Percentiles rank a stretch among this genome's conserved stretches.
phyloP scores from a whole-genome alignment of 30 jellyfish, hydroid and myxozoan genomes.

The Hydractinia echinata region DNA sequence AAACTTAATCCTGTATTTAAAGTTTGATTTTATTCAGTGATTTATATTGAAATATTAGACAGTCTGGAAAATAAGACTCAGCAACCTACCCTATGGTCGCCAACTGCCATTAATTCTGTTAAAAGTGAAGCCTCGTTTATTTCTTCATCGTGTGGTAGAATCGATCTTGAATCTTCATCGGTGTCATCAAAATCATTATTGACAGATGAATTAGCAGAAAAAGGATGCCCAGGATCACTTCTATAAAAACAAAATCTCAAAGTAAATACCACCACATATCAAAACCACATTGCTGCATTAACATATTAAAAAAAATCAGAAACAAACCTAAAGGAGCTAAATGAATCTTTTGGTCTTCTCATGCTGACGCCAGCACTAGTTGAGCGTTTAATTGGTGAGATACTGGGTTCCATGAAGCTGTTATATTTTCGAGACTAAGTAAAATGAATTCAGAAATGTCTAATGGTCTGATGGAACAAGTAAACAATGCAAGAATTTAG shows the following conservation, averaged over 20 bases:
- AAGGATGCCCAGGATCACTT: conserved; percentile 43
- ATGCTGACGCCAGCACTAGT: conserved; percentile 13
- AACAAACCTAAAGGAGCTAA: conserved; percentile 30
- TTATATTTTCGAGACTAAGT: background rate
- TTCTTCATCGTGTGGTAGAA: conserved; percentile 65
- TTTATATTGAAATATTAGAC: too few species aligned
- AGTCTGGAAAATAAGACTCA: background rate
- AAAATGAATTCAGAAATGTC: background rate
- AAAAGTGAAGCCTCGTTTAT: conserved; percentile 69
- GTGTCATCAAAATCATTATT: conserved; percentile 46
- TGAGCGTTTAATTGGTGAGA: conserved; percentile 36
- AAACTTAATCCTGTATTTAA: too few species aligned
- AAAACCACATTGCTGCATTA: background rate
- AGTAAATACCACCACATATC: background rate
- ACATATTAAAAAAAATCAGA: background rate
- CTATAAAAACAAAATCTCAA: background rate
- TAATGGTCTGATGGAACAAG: background rate
- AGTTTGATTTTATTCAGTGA: too few species aligned
- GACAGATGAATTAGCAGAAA: background rate
- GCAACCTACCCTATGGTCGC: conserved; percentile 68
- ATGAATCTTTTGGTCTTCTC: conserved; percentile 2
- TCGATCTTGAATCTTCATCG: conserved; percentile 56
- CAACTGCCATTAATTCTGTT: conserved; percentile 92
- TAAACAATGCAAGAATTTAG: background rate
- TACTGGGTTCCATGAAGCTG: background rate